Conservation (phyloP, 2,888 invertebrate species). For the Harpalus rubripes region DNA sequence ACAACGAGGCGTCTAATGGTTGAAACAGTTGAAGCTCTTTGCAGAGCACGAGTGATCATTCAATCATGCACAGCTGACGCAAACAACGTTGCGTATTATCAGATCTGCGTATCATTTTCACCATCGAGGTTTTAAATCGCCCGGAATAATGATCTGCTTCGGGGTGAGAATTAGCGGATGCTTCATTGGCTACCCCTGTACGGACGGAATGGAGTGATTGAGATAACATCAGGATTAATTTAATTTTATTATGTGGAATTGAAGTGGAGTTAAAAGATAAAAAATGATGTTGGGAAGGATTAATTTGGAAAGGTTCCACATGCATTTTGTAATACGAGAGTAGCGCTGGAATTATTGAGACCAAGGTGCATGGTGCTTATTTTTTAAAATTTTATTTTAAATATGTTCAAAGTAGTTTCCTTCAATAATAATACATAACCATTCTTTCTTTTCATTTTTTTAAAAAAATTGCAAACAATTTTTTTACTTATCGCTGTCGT, state of each 20-base stretch:
- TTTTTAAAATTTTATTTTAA: no score
- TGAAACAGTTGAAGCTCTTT: slow-evolving; percentile 26
- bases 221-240: slow-evolving; percentile 26
- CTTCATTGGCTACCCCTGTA: slow-evolving; percentile 38
- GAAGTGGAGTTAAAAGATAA: not conserved
- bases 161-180: slow-evolving; percentile 60
- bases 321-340: no score
- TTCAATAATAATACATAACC: no score
- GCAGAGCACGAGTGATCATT: slow-evolving; percentile 41
- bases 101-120: slow-evolving; percentile 59
- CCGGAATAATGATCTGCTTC: slow-evolving; percentile 65
- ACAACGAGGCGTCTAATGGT: slow-evolving; percentile 50
- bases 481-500: no score
- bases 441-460: no score
- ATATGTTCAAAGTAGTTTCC: no score
- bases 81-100: slow-evolving; percentile 31
- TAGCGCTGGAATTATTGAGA: no score
- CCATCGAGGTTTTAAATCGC: slow-evolving; percentile 59
- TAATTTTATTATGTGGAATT: slow-evolving; percentile 1
- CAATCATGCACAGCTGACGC: slow-evolving; percentile 61
- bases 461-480: no score
- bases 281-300: not conserved
- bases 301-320: not conserved
- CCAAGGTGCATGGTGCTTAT: no score
- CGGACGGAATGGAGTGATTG: not conserved